Evolutionary conservation across 2,113 vertebrate species (phyloP).

Genomic region (Rhagologus leucostigma): DNA sequence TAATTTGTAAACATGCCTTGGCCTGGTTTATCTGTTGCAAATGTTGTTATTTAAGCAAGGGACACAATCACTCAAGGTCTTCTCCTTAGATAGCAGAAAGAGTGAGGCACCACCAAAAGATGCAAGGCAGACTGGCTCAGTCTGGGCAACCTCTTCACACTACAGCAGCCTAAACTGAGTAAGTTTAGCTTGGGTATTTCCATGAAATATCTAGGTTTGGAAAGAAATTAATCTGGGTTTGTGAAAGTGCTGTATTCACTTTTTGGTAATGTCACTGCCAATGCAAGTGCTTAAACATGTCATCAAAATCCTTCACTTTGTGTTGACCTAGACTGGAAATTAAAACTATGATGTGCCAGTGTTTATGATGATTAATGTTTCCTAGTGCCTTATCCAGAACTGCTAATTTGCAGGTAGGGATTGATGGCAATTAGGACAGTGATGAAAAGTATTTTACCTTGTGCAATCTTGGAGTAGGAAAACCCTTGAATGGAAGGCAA

Average conservation of each 20-base stretch:
- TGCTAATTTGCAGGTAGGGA: background rate
- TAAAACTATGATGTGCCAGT: background rate
- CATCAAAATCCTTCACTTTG: background rate
- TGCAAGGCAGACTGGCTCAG: background rate
- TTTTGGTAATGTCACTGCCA: background rate
- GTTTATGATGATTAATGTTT: background rate
- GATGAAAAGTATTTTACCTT: background rate
- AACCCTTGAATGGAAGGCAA: background rate
- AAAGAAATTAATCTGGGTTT: background rate
- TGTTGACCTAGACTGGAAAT: background rate
- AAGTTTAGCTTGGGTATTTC: background rate
- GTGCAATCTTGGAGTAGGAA: background rate
- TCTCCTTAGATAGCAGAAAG: background rate
- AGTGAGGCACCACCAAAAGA: background rate
- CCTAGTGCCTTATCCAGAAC: background rate
- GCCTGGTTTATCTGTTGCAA: background rate
- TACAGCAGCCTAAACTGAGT: background rate
- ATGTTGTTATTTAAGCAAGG: background rate
- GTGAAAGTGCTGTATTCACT: background rate
- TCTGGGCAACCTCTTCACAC: background rate
- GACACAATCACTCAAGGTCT: background rate
- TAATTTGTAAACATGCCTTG: background rate
- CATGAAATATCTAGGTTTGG: background rate
- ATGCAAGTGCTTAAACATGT: background rate
- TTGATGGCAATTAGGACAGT: background rate